Evolutionary conservation across 2,888 invertebrate genomes (phyloP), one percentile per base, ranked within the genome.

Genomic region (Philopedon plagiatum): DNA sequence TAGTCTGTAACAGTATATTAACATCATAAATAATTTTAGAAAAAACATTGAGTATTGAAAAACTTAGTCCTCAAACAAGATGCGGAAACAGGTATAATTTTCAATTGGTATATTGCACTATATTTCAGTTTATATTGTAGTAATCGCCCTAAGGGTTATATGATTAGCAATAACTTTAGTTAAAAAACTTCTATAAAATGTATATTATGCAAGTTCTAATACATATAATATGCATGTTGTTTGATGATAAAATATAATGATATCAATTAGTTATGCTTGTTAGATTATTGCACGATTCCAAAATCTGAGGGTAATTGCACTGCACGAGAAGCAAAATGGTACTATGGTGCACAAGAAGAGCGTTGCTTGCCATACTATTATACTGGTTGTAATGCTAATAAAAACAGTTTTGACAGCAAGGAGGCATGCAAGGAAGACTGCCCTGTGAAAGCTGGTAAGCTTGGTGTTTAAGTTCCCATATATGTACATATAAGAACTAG

Each of bases 311-410:
- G 96, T 85, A 72, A 72, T 68, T 96, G 97, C 87, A 87, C 89
- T 63, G 92, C 91, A 81, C 91, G 90, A 80, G 87, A 91, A 75
- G 91, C 95, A 70, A 90, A 90, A 79, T 98, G 97, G 97, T 92
- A 92, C 85, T 97, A 94, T 88, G 94, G 94, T 84, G 89, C 89
- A 76, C 87, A 90, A 54, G 93, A 95, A 85, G 93, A 94, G 86
- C 90, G 93, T 78, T 98, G 98, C 89, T 89, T 94, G 87, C 95
- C 95, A 61, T 98, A 97, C 90, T 94, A 95, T 90, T 97, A 93
- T 87, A 91, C 93, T 77, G 97, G 97, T 78, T 98, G 97, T 86
- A 93, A 91, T 76, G 97, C 96, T 78, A 97, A 97, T 87, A 90
- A 87, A 81, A 98, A 98, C 87, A 93, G 91, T 85, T 98, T 95